Conservation (phyloP, 2,888 invertebrate species). For the Deroplatys truncata region DNA sequence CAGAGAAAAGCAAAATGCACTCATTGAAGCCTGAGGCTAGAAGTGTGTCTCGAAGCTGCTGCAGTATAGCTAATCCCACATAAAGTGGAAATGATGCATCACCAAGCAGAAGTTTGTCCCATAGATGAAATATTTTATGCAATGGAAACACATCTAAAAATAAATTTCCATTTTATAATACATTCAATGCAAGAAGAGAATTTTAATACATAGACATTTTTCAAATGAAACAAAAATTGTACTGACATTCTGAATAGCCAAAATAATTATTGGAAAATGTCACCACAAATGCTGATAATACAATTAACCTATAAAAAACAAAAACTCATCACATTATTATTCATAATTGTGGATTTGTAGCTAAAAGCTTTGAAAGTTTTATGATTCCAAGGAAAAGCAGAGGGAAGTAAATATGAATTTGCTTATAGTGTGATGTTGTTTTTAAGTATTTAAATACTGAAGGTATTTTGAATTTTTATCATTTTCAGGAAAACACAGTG, state of each 20-base stretch:
- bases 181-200: conserved; percentile 18
- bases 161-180: conserved; percentile 23
- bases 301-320: too few relatives aligned
- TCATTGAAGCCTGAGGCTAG: conserved; percentile 94
- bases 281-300: too few relatives aligned
- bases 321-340: too few relatives aligned
- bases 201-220: conserved; percentile 4
- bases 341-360: too few relatives aligned
- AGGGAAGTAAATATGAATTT: too few relatives aligned
- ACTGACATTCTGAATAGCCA: background rate
- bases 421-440: too few relatives aligned
- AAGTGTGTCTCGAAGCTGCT: conserved; percentile 78
- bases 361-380: too few relatives aligned
- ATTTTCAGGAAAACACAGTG: too few relatives aligned
- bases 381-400: too few relatives aligned
- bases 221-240: background rate
- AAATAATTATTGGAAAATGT: too few relatives aligned
- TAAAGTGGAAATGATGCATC: conserved; percentile 91
- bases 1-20: conserved; percentile 96
- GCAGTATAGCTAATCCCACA: conserved; percentile 88
- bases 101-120: conserved; percentile 93
- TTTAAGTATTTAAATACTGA: too few relatives aligned
- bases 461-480: too few relatives aligned
- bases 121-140: conserved; percentile 94
- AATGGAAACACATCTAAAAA: conserved; percentile 92